Conservation (phyloP, 2,888 invertebrate species). For the Hylaea fasciaria region DNA sequence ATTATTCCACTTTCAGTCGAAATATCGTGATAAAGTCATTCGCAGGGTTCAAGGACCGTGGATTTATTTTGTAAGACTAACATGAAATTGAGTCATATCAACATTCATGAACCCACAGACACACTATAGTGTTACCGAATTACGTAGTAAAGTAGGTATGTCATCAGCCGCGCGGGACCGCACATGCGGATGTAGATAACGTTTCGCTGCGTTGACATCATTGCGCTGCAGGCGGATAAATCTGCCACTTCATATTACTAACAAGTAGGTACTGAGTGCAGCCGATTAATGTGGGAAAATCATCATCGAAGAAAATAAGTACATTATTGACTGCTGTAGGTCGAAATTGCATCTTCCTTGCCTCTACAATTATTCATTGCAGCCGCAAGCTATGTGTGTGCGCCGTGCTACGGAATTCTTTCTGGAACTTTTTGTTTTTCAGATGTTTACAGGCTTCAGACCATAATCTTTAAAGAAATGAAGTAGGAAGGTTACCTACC, state of each 20-base stretch:
- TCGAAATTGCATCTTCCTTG: not conserved
- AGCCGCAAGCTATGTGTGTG: not conserved
- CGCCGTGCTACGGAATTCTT: no score
- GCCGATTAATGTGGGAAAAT: constrained; percentile 36
- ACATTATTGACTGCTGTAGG: constrained; percentile 7
- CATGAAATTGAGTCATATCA: not conserved
- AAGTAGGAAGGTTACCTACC: no score
- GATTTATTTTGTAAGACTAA: no score
- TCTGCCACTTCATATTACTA: constrained; percentile 12
- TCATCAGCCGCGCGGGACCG: constrained; percentile 48
- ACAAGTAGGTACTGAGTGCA: constrained; percentile 2
- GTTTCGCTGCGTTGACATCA: constrained; percentile 73
- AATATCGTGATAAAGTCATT: no score
- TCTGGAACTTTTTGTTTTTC: no score
- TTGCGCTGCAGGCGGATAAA: constrained; percentile 44
- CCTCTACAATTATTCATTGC: constrained; percentile 21
- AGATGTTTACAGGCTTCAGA: no score
- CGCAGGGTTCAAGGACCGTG: no score
- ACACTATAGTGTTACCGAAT: constrained; percentile 14
- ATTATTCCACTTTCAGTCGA: no score
- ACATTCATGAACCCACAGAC: not conserved
- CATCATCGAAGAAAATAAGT: constrained; percentile 4
- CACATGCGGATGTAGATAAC: constrained; percentile 75
- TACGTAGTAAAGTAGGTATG: constrained; percentile 41
- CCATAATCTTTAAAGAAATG: no score